Conservation (phyloP, 2,888 invertebrate species). For the Bombylius discolor region DNA sequence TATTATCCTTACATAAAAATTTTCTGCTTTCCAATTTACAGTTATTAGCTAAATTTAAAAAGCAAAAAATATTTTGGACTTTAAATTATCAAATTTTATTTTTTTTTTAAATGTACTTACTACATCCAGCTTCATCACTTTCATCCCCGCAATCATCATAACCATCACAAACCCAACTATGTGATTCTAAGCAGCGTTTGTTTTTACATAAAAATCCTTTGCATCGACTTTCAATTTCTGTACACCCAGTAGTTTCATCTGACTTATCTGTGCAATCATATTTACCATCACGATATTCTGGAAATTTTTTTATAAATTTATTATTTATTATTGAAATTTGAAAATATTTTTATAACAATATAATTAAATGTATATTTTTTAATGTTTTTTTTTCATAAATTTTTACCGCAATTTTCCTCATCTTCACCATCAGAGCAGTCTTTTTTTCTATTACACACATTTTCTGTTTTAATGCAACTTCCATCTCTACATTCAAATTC, state of each 20-base stretch:
- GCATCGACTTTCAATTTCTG: constrained; percentile 37
- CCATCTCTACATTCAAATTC: constrained; percentile 42
- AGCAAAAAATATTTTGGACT: not conserved
- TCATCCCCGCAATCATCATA: constrained; percentile 45
- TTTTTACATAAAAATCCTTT: constrained; percentile 49
- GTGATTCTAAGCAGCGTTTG: constrained; percentile 40
- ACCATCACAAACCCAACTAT: constrained; percentile 43
- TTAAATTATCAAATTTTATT: constrained; percentile 3
- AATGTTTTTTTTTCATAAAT: not conserved
- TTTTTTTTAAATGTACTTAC: constrained; percentile 32
- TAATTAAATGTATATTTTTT: no score
- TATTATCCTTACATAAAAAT: constrained; percentile 42
- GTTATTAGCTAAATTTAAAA: constrained; percentile 16
- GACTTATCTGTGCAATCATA: constrained; percentile 60
- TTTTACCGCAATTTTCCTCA: constrained; percentile 32
- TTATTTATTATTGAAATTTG: no score
- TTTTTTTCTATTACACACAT: constrained; percentile 29
- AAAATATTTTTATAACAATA: no score
- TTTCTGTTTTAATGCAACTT: constrained; percentile 27
- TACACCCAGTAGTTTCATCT: constrained; percentile 46
- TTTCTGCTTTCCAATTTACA: constrained; percentile 39
- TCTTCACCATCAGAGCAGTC: constrained; percentile 32
- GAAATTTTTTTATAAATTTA: not conserved
- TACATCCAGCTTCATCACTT: constrained; percentile 42
- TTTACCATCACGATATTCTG: constrained; percentile 42